Evolutionary conservation across 92 coral and sea anemone genomes (phyloP).

Genomic region (Heliopora coerulea): DNA sequence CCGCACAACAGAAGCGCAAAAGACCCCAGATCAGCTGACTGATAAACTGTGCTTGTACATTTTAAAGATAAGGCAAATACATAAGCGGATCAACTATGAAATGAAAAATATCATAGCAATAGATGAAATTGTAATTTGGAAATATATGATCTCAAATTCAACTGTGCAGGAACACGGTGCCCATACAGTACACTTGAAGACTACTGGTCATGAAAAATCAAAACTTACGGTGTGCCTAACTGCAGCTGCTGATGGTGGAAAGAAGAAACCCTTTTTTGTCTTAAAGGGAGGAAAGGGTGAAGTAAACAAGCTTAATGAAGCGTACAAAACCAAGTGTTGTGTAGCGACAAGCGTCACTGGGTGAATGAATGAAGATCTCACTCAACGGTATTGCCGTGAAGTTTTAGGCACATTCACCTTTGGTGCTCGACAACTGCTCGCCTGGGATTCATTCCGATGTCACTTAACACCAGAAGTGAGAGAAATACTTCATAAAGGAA

Average conservation of each 20-base stretch:
- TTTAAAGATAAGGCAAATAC: conserved; percentile 37
- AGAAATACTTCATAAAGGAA: not conserved
- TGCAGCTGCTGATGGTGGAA: conserved; percentile 4
- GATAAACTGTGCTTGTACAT: conserved; percentile 39
- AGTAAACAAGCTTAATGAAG: conserved; percentile 10
- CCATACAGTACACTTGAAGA: conserved; percentile 36
- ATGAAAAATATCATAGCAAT: conserved; percentile 37
- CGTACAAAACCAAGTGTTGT: conserved; percentile 17
- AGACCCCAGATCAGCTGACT: too few relatives aligned
- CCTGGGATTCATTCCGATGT: conserved; percentile 6
- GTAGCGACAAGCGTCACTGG: conserved; percentile 20
- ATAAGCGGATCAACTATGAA: conserved; percentile 23
- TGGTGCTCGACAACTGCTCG: too few relatives aligned
- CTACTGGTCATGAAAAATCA: conserved; percentile 38
- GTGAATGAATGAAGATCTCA: conserved; percentile 35
- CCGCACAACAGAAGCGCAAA: conserved; percentile 46
- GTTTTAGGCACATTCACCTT: conserved; percentile 56
- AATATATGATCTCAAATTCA: conserved; percentile 47
- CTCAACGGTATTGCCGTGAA: conserved; percentile 41
- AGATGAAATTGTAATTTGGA: conserved; percentile 41
- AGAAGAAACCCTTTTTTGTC: conserved; percentile 28
- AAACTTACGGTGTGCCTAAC: too few relatives aligned
- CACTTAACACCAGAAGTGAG: conserved; percentile 17
- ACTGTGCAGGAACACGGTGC: conserved; percentile 53
- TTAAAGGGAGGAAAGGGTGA: conserved; percentile 32